A percentile compares a stretch with the other conserved stretches of the same genome.
These are phyloP conservation scores for Rapana venosa DNA, from an alignment of 2,888 invertebrate genomes.

Conservation along the genomic window DNA sequence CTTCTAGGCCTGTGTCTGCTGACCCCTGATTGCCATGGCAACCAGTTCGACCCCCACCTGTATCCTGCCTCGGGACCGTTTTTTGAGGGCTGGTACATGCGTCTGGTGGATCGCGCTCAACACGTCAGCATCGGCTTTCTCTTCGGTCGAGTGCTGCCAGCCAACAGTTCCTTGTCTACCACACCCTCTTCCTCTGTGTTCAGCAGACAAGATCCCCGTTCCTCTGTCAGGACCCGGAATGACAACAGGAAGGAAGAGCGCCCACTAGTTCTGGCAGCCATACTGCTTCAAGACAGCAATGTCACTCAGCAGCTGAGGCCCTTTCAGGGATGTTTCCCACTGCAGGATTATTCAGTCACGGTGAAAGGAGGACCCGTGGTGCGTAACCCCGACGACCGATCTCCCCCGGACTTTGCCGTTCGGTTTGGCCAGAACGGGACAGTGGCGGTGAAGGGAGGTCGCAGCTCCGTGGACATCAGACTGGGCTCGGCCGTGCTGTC, in stretches of 20 bases:
- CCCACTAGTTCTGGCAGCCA: constrained; percentile 32
- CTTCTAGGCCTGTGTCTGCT: not conserved
- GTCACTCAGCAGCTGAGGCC: not conserved
- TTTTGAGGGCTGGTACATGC: constrained; percentile 58
- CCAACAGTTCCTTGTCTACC: not conserved
- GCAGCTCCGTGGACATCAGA: constrained; percentile 55
- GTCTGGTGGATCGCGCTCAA: constrained; percentile 56
- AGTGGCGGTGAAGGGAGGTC: constrained; percentile 53
- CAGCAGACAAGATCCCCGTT: not conserved
- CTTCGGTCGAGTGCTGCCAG: constrained; percentile 62
- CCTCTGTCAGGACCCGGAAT: not conserved
- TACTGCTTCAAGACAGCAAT: constrained; percentile 33
- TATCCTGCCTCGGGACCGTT: constrained; percentile 57
- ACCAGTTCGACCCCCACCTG: constrained; percentile 63
- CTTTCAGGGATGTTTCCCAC: constrained; percentile 46
- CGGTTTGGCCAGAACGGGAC: constrained; percentile 52
- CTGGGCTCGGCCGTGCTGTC: constrained; percentile 53
- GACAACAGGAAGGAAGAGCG: not conserved
- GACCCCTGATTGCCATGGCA: constrained; percentile 44
- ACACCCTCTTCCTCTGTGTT: not conserved
- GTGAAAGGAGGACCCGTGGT: constrained; percentile 56
- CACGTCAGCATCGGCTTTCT: constrained; percentile 57
- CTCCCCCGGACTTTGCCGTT: constrained; percentile 61
- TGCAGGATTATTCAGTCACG: constrained; percentile 53
- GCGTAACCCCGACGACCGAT: constrained; percentile 58